Evolutionary conservation across 1,140 invertebrate genomes (phyloP).

Genomic region (Pristionchus pacificus): DNA sequence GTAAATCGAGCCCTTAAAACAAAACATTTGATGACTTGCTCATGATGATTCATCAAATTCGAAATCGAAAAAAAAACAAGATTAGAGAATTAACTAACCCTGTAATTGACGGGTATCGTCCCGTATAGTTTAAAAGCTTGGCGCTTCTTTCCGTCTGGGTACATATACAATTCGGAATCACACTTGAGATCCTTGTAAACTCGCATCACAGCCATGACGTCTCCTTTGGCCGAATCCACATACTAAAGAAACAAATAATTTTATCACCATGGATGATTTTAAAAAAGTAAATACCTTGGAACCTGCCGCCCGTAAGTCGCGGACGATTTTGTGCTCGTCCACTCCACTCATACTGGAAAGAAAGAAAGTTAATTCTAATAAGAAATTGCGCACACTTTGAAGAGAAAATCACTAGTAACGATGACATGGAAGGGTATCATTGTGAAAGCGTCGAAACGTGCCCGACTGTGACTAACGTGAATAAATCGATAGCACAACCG

Average conservation of each 20-base stretch:
- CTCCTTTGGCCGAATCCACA: conserved; percentile 71
- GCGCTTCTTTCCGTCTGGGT: conserved; percentile 39
- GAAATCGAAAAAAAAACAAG: background rate
- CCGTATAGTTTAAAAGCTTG: conserved; percentile 37
- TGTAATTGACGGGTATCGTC: conserved; percentile 51
- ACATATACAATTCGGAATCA: conserved; percentile 65
- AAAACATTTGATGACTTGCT: conserved; percentile 14
- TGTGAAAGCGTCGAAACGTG: conserved; percentile 5
- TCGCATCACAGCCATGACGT: conserved; percentile 70
- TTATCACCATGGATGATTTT: too few relatives aligned
- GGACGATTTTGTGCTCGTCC: background rate
- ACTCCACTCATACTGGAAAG: too few relatives aligned
- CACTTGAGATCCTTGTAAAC: conserved; percentile 71
- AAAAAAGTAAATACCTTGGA: background rate
- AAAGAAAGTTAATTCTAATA: background rate
- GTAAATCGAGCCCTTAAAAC: conserved; percentile 71
- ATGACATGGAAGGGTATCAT: too few relatives aligned
- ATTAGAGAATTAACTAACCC: conserved; percentile 29
- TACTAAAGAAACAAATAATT: too few relatives aligned
- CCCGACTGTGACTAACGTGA: background rate
- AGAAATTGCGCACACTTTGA: background rate
- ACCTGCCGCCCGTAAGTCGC: background rate
- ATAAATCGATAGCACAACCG: background rate
- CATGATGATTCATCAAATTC: conserved; percentile 1
- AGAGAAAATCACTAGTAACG: background rate